These are phyloP conservation scores for Nomada hirtipes DNA, from an alignment of 2,888 invertebrate species.

Conservation along the genomic window DNA sequence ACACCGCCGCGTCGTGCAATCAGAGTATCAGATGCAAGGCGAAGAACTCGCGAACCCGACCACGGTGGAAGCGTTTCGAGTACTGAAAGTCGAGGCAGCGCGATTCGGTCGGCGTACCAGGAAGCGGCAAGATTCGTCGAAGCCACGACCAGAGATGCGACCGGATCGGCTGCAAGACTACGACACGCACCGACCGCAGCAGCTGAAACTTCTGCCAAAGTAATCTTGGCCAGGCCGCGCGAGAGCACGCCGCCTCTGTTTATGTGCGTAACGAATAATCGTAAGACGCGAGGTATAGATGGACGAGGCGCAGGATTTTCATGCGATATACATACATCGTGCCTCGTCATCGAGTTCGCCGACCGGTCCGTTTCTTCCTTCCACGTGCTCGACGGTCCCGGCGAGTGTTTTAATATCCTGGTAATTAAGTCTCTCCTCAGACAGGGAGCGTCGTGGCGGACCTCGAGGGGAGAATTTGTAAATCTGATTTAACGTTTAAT, in stretches of 20 bases:
- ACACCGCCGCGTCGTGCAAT: background rate
- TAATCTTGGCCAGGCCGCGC: slow-evolving; percentile 65
- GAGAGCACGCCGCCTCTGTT: slow-evolving; percentile 56
- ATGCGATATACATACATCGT: background rate
- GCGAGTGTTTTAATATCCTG: slow-evolving; percentile 21
- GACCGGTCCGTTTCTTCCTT: background rate
- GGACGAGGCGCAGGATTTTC: slow-evolving; percentile 61
- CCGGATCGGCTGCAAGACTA: slow-evolving; percentile 18
- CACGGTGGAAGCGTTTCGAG: slow-evolving; percentile 20
- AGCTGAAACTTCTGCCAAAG: slow-evolving; percentile 66
- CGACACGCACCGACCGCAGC: slow-evolving; percentile 44
- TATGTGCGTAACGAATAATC: slow-evolving; percentile 68
- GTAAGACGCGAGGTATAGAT: slow-evolving; percentile 41
- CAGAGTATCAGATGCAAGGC: background rate
- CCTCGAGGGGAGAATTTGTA: background rate
- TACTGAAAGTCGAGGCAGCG: slow-evolving; percentile 6
- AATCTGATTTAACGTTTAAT: slow-evolving; percentile 39
- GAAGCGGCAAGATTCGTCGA: slow-evolving; percentile 10
- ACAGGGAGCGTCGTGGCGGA: background rate
- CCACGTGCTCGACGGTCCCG: too few relatives aligned
- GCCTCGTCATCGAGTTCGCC: background rate
- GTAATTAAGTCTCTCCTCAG: slow-evolving; percentile 16
- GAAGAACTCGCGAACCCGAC: background rate
- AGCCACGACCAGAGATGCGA: slow-evolving; percentile 24
- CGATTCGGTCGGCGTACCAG: slow-evolving; percentile 18